A percentile compares a stretch with the other conserved stretches of the same genome.
phyloP scores from a whole-genome alignment of 2,888 invertebrate species.

The Rambutsinella grinnellia region DNA sequence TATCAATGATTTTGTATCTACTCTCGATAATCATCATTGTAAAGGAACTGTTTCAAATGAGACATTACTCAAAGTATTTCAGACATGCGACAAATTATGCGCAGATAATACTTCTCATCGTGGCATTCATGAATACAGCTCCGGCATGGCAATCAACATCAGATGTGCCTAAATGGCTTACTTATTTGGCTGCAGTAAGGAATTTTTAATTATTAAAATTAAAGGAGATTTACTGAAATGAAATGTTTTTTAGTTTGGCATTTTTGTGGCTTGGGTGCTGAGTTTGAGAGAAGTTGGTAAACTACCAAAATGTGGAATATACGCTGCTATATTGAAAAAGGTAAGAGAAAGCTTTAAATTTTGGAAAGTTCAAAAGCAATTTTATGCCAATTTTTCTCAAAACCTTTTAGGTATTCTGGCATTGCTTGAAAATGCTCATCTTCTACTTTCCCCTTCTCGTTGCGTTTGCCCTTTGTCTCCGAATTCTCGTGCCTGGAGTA shows the following conservation, averaged over 20 bases:
- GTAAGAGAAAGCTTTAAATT: conserved; percentile 12
- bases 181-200: conserved; percentile 53
- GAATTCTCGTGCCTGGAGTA: conserved; percentile 59
- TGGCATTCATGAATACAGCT: conserved; percentile 40
- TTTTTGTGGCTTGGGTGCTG: conserved; percentile 56
- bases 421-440: conserved; percentile 56
- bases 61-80: conserved; percentile 27
- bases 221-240: background rate
- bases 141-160: conserved; percentile 42
- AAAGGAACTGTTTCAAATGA: conserved; percentile 58
- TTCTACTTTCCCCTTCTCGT: conserved; percentile 57
- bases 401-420: conserved; percentile 49
- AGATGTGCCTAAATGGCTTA: conserved; percentile 45
- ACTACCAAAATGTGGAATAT: conserved; percentile 57
- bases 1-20: conserved; percentile 34
- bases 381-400: background rate
- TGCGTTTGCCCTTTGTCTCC: conserved; percentile 48
- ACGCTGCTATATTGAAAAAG: conserved; percentile 56
- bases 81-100: conserved; percentile 38
- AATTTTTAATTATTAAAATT: background rate
- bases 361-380: no score
- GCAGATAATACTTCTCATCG: conserved; percentile 27
- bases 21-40: conserved; percentile 31
- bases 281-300: conserved; percentile 54
- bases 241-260: conserved; percentile 48